Evolutionary conservation across 2,113 vertebrate species (phyloP), one percentile per base, ranked within the genome.

Genomic region (Tetraodon nigroviridis): DNA sequence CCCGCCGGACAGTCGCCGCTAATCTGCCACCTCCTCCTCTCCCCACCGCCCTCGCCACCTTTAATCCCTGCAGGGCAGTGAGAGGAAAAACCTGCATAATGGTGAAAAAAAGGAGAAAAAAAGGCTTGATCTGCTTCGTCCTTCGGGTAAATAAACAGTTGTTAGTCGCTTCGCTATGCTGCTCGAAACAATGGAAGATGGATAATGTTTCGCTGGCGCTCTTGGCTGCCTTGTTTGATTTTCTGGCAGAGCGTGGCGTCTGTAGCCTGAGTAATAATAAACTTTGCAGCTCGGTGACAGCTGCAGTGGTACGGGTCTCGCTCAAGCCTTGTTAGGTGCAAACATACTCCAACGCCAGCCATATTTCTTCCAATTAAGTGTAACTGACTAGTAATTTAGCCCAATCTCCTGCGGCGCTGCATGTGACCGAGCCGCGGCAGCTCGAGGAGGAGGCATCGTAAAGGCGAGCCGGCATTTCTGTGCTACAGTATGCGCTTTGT

Each of bases 1-100:
- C 71, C 50, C 47, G 47, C 75, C 78, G 84, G 73, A 82, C 66
- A 60, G 75, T 55, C 63, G 48, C 72, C 57, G 72, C 77, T 89
- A 85, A 89, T 89, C 83, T 81, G 74, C 73, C 77, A 80, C 69
- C 79, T 67, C 67, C 76, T 61, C 73, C 65, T 61, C 66, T 59
- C 70, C 66, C 67, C 65, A 40, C 51, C 61, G 42, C 55, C 60
- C n/a, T 52, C 32, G 17, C 48, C 76, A 77, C 71, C 63, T 76
- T 71, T 88, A 89, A 85, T 87, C 86, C 85, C 80, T 75, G 44
- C 53, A 47, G 69, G 64, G 62, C 58, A 60, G 29, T 50, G 60
- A 45, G 29, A n/a, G 40, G 67, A 41, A 56, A 48, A 52, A 62
- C 73, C 80, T 80, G 79, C 63, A 67, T 78, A 78, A 83, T 56